These are phyloP conservation scores for Spongia lamella DNA, from an alignment of 37 sponge, comb jelly and placozoan genomes.

Conservation along the genomic window DNA sequence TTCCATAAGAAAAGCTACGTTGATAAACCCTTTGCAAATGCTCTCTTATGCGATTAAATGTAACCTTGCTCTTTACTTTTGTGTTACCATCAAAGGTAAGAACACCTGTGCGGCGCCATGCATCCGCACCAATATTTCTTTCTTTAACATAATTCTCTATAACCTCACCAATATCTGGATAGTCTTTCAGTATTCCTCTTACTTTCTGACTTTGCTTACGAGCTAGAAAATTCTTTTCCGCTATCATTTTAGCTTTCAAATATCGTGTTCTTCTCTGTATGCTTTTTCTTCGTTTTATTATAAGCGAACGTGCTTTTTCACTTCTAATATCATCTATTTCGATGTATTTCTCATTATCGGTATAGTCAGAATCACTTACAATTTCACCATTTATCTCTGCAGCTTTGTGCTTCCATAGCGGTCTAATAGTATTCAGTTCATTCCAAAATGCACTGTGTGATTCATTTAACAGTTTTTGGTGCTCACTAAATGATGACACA, in stretches of 20 bases:
- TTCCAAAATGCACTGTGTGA: not conserved
- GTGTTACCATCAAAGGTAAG: slow-evolving; percentile 43
- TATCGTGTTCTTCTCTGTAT: not conserved
- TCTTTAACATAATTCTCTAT: slow-evolving; percentile 40
- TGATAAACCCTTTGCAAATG: slow-evolving; percentile 6
- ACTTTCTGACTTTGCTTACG: not conserved
- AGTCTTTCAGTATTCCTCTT: not conserved
- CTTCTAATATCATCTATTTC: not conserved
- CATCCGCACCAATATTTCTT: slow-evolving; percentile 31
- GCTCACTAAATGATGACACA: not conserved
- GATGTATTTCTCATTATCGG: not conserved
- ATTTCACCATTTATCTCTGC: not conserved
- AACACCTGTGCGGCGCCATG: slow-evolving; percentile 38
- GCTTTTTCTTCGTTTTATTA: not conserved
- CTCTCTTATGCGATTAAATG: slow-evolving; percentile 6
- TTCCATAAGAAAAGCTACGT: slow-evolving; percentile 30
- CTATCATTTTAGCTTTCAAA: not conserved
- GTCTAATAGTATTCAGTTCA: too few relatives aligned
- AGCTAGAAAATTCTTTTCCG: not conserved
- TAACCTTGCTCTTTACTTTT: slow-evolving; percentile 14
- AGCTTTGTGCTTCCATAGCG: not conserved
- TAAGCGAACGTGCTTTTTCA: not conserved
- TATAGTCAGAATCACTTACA: not conserved
- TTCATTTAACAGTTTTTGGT: not conserved
- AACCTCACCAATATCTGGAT: slow-evolving; percentile 14